Evolutionary conservation across 2,888 invertebrate genomes (phyloP), one percentile per base, ranked within the genome.

Genomic region (Lysandra bellargus): DNA sequence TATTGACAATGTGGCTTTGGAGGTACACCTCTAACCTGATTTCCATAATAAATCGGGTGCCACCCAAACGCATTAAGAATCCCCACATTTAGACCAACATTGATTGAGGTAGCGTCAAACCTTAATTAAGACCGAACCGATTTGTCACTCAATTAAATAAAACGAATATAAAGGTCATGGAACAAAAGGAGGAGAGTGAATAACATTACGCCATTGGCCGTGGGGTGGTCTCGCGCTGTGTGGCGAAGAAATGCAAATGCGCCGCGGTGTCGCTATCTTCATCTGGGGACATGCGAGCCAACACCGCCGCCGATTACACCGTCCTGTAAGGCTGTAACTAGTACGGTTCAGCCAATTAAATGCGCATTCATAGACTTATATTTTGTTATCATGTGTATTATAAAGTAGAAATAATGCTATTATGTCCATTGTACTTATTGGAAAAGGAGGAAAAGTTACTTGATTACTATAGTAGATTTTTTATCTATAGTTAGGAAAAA

Each of bases 171-270:
- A 79, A 75, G 79, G 75, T 79, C 64, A 64, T 3, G 33, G 75
- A 75, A 79, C 57, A 53, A 61, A 79, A 79, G 49, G 79, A 79
- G 12, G 37, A 69, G 30, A 75, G 60, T 75, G 79, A 79, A 79
- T 79, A 74, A 75, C 75, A 79, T 79, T 75, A 60, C 74, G 79
- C 79, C 61, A 81, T 81, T 81, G 81, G 82, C 30, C 75, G 61
- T 80, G 80, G 87, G 91, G 92, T 92, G 92, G 92, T 91, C 92
- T 85, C 88, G 83, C 88, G 83, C 83, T 92, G 92, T 92, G 93
- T 92, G 92, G 92, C 88, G 87, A 83, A 85, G 83, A 85, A 86
- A 93, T 93, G 93, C 92, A 92, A 93, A 92, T 92, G 86, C 87
- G 84, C 83, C 84, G 83, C 87, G 85, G 86, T 88, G 90, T 89